Conservation (phyloP, 2,888 invertebrate species). For the Sisyra terminalis region DNA sequence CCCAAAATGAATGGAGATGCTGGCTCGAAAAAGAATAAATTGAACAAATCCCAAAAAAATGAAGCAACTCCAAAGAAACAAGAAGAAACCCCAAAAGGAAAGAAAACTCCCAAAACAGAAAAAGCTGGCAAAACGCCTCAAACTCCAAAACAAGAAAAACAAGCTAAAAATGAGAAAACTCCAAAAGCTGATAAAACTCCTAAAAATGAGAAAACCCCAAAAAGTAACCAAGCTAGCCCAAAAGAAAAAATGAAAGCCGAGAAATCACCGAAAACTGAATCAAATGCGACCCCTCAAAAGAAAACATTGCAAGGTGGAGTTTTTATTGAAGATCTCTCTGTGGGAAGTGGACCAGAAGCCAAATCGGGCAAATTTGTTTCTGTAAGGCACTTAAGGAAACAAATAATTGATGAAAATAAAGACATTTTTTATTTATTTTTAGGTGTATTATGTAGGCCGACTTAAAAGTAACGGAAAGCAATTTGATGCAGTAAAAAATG, state of each 20-base stretch:
- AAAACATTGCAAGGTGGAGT: slow-evolving; percentile 59
- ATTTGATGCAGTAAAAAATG: slow-evolving; percentile 62
- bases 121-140: slow-evolving; percentile 13
- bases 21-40: slow-evolving; percentile 28
- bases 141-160: background rate
- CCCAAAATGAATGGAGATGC: slow-evolving; percentile 7
- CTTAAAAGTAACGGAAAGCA: slow-evolving; percentile 69
- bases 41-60: slow-evolving; percentile 25
- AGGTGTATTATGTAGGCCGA: slow-evolving; percentile 74
- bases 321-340: slow-evolving; percentile 57
- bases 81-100: slow-evolving; percentile 14
- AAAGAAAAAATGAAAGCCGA: slow-evolving; percentile 1
- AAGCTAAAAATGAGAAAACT: background rate
- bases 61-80: slow-evolving; percentile 12
- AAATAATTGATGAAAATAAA: background rate
- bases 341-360: slow-evolving; percentile 64
- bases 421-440: slow-evolving; percentile 12
- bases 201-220: slow-evolving; percentile 4
- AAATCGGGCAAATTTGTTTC: slow-evolving; percentile 57
- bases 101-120: slow-evolving; percentile 14
- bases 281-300: slow-evolving; percentile 24
- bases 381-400: slow-evolving; percentile 20
- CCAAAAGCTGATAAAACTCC: slow-evolving; percentile 6
- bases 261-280: background rate
- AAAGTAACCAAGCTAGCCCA: background rate